Evolutionary conservation across 2,113 vertebrate species (phyloP), one percentile per base, ranked within the genome.

Genomic region (Bufo bufo): DNA sequence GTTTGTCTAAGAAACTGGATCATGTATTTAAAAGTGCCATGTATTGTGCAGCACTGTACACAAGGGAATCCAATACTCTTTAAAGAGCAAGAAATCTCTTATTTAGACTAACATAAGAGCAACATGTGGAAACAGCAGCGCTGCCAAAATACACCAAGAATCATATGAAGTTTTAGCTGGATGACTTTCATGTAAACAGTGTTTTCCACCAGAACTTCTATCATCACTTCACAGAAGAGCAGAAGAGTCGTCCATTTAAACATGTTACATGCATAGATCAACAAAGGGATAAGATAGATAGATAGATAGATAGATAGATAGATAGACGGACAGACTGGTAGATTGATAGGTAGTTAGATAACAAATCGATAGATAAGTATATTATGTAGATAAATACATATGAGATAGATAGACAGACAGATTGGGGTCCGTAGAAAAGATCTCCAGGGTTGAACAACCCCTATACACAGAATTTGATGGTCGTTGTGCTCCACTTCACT

Each of bases 1-100:
- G 72, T 75, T 75, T 75, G 47, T 47, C 58, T 61, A 81, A 5
- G 79, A 81, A 81, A 81, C 23, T 17, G 33, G 33, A 81, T 65
- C 43, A 82, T 33, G 19, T 82, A 19, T 82, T 82, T 63, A 82
- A 61, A 65, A 65, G 59, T 20, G 17, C 14, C 43, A n/a, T 20
- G 19, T 59, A 82, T 49, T 82, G 10, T 47, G 47, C 59, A 65
- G 59, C 58, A 2, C 80, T 20, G 45, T 11, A 82, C 43, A 47
- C 49, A 19, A 9, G 12, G 12, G 58, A 84, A 84, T 54, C 54
- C 82, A 84, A 84, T 84, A 69, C 63, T 69, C 82, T 84, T 71
- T 71, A 33, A 33, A 84, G n/a, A 69, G n/a, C 20, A 82, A 82
- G n/a, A 82, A 17, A 71, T 84, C 82, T 49, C 45, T 50, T 23